Base-by-base conservation (phyloP, 1,140 invertebrate genomes). In the Prorops nasuta region DNA sequence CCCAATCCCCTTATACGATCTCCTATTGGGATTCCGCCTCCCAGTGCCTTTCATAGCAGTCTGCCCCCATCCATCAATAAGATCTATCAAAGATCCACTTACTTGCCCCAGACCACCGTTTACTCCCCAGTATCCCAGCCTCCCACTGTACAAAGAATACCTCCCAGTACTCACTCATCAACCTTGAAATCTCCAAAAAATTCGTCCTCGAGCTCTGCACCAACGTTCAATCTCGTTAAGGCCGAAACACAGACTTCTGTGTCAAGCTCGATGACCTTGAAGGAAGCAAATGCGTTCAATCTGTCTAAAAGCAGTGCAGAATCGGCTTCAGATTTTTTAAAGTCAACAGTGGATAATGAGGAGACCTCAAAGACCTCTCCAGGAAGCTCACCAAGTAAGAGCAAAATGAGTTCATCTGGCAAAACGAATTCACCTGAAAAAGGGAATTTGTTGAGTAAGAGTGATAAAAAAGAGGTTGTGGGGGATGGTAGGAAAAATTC, bases 41-140 rank as follows among this genome's bases (percentile, higher is more conserved):
- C 71, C 18, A 74, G 74, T 72, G 76, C 76, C 65, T 79, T 72
- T 55, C 77, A 78, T 48, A 76, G 64, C 47, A 76, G 71, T 39
- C 45, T 77, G 37, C 77, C 76, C 8, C 74, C 73, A 1, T 65
- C 74, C 14, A 74, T 78, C 12, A 78, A 67, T 31, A 75, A 78
- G 19, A 46, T 76, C 2, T 78, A 74, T 37, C 74, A 77, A 20
- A 61, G 75, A 7, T 65, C 71, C 2, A 74, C 60, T 34, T 77
- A 76, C 39, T 57, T 67, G 22, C 57, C 66, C 3, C 56, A 68
- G 0, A 67, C 70, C 20, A 64, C 69, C 0, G 57, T 64, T n/a
- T 70, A 70, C 12, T 59, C 54, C 16, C 51, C 44, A 21, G 41
- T 42, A 34, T 48, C 39, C 15, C 46, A 10, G 31, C 53, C 35